These are phyloP conservation scores for Fulica atra DNA, from an alignment of 2,113 vertebrate species.

Conservation along the genomic window DNA sequence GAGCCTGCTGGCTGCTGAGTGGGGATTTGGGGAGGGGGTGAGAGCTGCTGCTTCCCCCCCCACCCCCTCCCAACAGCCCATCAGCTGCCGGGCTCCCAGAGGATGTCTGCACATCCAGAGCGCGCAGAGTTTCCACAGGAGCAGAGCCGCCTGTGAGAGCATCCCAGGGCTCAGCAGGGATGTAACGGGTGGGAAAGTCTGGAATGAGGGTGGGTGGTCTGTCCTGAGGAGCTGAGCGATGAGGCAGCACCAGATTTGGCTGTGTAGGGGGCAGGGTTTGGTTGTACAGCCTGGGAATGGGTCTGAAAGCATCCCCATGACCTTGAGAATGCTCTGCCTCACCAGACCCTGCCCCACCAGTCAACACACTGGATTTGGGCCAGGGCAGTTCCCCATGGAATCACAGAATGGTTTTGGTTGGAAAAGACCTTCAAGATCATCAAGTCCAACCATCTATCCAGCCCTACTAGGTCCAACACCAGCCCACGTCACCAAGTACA, in stretches of 20 bases:
- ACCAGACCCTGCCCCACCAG: neutral
- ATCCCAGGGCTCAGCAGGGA: accelerated
- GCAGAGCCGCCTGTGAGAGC: accelerated
- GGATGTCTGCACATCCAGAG: neutral
- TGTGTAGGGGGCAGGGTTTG: neutral
- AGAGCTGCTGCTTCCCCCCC: neutral
- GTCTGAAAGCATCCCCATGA: accelerated
- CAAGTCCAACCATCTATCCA: too few species aligned
- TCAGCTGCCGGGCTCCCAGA: accelerated
- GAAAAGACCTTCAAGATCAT: too few species aligned
- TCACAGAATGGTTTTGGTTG: neutral
- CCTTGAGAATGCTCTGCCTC: neutral
- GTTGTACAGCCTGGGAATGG: accelerated
- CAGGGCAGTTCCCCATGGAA: neutral
- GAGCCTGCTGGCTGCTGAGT: accelerated
- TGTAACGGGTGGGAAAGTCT: neutral
- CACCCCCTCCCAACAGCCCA: accelerated
- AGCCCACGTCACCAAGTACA: too few species aligned
- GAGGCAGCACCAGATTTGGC: accelerated
- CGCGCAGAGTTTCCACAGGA: neutral
- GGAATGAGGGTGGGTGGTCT: accelerated
- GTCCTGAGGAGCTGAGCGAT: accelerated
- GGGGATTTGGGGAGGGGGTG: accelerated
- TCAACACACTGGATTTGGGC: accelerated
- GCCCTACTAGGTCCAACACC: too few species aligned